Evolutionary conservation across 2,113 vertebrate species (phyloP).

Genomic region (Pantherophis guttatus): DNA sequence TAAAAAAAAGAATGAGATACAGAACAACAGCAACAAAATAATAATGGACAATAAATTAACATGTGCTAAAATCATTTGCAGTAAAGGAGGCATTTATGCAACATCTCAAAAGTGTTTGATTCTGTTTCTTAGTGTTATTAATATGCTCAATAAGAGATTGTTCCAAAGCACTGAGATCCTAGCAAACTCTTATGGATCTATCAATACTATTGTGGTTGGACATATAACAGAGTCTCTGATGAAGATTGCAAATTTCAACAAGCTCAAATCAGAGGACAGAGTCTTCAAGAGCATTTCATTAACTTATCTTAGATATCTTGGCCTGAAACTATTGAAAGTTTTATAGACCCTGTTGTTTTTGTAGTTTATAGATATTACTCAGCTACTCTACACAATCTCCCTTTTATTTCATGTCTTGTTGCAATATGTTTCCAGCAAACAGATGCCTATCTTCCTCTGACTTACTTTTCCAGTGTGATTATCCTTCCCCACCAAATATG

Average conservation of each 20-base stretch:
- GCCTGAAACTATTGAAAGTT: background rate
- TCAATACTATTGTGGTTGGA: background rate
- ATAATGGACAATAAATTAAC: background rate
- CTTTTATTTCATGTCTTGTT: background rate
- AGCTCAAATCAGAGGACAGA: background rate
- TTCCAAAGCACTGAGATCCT: background rate
- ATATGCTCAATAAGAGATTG: background rate
- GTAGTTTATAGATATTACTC: background rate
- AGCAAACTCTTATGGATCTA: background rate
- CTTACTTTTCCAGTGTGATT: constrained; percentile 1
- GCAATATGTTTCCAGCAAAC: background rate
- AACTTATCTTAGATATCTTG: background rate
- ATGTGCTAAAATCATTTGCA: background rate
- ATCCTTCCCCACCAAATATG: constrained; percentile 17
- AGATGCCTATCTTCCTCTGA: background rate
- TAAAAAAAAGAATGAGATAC: background rate
- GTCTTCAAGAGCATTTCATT: background rate
- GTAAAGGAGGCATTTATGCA: background rate
- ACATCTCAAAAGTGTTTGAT: background rate
- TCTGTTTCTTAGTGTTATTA: background rate
- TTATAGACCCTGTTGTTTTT: background rate
- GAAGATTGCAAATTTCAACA: background rate
- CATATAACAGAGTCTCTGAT: background rate
- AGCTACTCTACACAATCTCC: background rate
- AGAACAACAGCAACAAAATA: background rate